Percentiles rank a stretch among this genome's conserved stretches.
Conservation (phyloP, 2,888 invertebrate genomes). For the Drosophila falleni region DNA sequence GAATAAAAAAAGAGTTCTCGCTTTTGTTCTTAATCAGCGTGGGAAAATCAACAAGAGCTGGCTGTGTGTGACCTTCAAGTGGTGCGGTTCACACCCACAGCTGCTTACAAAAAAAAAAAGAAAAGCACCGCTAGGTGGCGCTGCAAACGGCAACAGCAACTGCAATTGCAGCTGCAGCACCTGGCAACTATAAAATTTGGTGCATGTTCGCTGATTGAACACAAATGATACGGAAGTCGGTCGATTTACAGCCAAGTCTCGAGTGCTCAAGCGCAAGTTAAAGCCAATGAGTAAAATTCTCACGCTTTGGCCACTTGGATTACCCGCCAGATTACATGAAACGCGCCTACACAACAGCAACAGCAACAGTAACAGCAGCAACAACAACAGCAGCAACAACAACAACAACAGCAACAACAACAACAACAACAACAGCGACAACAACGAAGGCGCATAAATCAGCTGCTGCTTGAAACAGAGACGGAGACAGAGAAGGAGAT, state of each 20-base stretch:
- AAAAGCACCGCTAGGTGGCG: constrained; percentile 64
- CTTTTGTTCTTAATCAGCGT: constrained; percentile 58
- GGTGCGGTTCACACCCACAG: constrained; percentile 64
- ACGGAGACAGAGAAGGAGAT: constrained; percentile 24
- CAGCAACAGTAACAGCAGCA: constrained; percentile 30
- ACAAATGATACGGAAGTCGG: constrained; percentile 79
- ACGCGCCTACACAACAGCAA: constrained; percentile 75
- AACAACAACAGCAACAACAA: constrained; percentile 35
- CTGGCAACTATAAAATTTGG: constrained; percentile 75
- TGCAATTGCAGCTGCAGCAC: constrained; percentile 65
- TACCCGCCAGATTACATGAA: constrained; percentile 81
- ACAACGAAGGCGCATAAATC: constrained; percentile 70
- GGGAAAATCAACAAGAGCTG: constrained; percentile 49
- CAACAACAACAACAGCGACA: constrained; percentile 26
- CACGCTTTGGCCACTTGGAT: constrained; percentile 81
- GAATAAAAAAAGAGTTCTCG: constrained; percentile 7
- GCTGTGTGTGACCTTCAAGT: constrained; percentile 51
- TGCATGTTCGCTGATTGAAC: constrained; percentile 79
- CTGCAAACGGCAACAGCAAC: constrained; percentile 46
- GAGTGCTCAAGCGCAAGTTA: constrained; percentile 11
- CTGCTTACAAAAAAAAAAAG: background rate
- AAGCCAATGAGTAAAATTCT: constrained; percentile 77
- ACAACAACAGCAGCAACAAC: constrained; percentile 25
- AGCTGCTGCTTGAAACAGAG: constrained; percentile 58
- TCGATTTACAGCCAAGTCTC: constrained; percentile 34